Percentiles rank a stretch among this genome's conserved stretches.
Conservation (phyloP, 2,888 invertebrate species). For the Microctonus hyperodae region DNA sequence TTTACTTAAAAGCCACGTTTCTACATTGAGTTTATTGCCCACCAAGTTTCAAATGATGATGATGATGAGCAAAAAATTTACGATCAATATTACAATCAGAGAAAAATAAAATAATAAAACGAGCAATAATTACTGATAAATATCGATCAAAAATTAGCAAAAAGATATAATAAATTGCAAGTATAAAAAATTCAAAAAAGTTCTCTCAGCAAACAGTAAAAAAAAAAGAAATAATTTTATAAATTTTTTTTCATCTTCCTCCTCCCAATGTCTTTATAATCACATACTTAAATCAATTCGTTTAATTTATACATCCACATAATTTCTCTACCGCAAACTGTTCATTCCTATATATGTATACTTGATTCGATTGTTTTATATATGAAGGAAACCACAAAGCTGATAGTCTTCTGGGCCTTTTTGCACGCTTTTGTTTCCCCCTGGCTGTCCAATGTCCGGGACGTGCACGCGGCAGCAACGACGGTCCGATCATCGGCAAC, state of each 20-base stretch:
- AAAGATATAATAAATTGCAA: background rate
- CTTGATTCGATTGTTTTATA: conserved; percentile 28
- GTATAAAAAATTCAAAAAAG: background rate
- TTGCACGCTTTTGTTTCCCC: conserved; percentile 27
- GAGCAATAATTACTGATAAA: background rate
- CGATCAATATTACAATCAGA: background rate
- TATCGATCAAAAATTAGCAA: background rate
- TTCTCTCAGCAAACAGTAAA: background rate
- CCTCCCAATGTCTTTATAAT: background rate
- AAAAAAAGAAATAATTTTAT: too few species aligned
- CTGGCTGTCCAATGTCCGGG: conserved; percentile 35
- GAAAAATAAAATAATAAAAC: background rate
- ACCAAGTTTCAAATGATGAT: background rate
- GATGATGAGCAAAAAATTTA: background rate
- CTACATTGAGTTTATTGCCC: background rate
- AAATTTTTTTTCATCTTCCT: background rate
- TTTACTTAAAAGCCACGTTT: background rate
- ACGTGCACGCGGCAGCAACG: conserved; percentile 14
- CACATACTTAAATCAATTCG: too few species aligned
- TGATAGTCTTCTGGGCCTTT: background rate
- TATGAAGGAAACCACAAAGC: conserved; percentile 13
- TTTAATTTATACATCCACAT: background rate
- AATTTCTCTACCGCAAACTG: background rate
- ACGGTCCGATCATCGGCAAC: conserved; percentile 34
- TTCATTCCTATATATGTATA: background rate